Evolutionary conservation across 2,113 vertebrate genomes (phyloP).

Genomic region (Hipposideros armiger): DNA sequence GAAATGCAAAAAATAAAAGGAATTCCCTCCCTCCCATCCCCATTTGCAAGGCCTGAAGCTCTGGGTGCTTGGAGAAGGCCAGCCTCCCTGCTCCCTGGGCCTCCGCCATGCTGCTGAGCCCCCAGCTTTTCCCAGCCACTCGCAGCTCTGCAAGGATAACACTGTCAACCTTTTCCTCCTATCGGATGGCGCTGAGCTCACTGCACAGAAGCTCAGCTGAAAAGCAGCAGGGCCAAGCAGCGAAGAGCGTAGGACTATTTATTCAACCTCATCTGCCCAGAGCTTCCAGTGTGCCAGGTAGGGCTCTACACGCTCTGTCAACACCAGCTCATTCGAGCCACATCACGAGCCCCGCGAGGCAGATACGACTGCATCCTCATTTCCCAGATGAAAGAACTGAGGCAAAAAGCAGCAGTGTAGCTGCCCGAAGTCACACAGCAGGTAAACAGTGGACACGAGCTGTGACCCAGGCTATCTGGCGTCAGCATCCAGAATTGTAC

Average conservation of each 20-base stretch:
- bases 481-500: background rate
- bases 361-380: background rate
- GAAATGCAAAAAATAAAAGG: background rate
- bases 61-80: background rate
- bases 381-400: background rate
- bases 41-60: background rate
- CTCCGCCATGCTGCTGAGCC: background rate
- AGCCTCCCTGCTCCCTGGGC: background rate
- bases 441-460: background rate
- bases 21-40: background rate
- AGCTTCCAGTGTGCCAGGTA: background rate
- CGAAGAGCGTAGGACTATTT: background rate
- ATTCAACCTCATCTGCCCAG: background rate
- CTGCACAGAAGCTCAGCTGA: background rate
- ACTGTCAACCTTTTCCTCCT: background rate
- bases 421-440: background rate
- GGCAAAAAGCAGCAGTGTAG: background rate
- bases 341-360: background rate
- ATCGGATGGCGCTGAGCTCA: background rate
- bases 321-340: background rate
- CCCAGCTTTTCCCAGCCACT: background rate
- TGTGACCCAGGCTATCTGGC: background rate
- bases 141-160: background rate
- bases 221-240: background rate
- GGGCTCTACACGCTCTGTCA: accelerated